Evolutionary conservation across 1,140 invertebrate genomes (phyloP).

Genomic region (Zaprionus nigranus): DNA sequence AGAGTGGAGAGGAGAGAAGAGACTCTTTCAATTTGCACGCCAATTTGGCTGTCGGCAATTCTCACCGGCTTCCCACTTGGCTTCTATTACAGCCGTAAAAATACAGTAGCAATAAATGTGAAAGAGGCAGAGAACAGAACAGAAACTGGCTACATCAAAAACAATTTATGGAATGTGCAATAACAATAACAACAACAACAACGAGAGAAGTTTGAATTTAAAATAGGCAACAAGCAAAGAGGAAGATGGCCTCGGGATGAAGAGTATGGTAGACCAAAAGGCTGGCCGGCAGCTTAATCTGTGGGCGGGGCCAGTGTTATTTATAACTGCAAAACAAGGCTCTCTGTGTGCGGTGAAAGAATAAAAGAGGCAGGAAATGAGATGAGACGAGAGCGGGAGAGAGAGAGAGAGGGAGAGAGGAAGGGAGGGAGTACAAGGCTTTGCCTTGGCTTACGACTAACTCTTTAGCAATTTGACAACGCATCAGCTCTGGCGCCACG

Average conservation of each 20-base stretch:
- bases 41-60: slow-evolving; percentile 67
- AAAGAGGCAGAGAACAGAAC: background rate
- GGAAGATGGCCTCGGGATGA: background rate
- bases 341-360: background rate
- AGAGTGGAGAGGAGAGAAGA: background rate
- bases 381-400: background rate
- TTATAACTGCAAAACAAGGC: slow-evolving; percentile 33
- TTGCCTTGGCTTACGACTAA: background rate
- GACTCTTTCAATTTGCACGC: slow-evolving; percentile 64
- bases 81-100: slow-evolving; percentile 74
- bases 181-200: slow-evolving; percentile 14
- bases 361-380: too few relatives aligned
- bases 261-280: background rate
- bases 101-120: slow-evolving; percentile 68
- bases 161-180: slow-evolving; percentile 38
- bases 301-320: slow-evolving; percentile 39
- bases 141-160: slow-evolving; percentile 39
- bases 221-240: slow-evolving; percentile 6
- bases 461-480: slow-evolving; percentile 11
- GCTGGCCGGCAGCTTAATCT: slow-evolving; percentile 37
- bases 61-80: background rate
- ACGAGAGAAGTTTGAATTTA: slow-evolving; percentile 6
- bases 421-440: background rate
- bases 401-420: background rate
- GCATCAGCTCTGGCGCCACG: slow-evolving; percentile 12